Evolutionary conservation across 2,888 invertebrate genomes (phyloP).

Genomic region (Cyclophora albipunctata): DNA sequence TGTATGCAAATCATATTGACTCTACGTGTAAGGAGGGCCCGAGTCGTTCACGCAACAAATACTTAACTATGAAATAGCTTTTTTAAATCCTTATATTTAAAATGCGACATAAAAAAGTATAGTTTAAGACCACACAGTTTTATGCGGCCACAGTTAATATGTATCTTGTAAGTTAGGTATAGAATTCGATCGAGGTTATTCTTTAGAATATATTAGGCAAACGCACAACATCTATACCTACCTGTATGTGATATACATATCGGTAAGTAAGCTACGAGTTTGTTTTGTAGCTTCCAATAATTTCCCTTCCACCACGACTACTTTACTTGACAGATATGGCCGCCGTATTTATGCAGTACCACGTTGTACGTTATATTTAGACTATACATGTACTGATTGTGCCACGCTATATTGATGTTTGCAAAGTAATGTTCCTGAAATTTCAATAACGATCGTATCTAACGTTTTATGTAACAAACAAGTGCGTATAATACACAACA

Average conservation of each 20-base stretch:
- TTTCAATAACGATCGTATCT: constrained; percentile 4
- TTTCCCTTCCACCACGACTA: constrained; percentile 18
- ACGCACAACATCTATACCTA: too few species aligned
- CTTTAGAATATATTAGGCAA: too few species aligned
- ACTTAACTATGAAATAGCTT: neutral
- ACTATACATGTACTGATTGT: constrained; percentile 9
- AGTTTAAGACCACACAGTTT: too few species aligned
- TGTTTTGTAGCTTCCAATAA: constrained; percentile 9
- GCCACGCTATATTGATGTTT: constrained; percentile 6
- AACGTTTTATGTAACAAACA: too few species aligned
- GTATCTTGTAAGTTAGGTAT: too few species aligned
- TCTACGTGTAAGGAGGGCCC: constrained; percentile 29
- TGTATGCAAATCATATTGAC: constrained; percentile 42
- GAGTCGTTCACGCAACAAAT: constrained; percentile 26
- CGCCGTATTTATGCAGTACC: constrained; percentile 18
- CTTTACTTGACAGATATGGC: constrained; percentile 26
- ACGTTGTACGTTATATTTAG: constrained; percentile 27
- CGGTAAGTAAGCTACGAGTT: neutral
- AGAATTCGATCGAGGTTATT: too few species aligned
- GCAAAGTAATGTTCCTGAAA: constrained; percentile 9
- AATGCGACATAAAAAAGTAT: too few species aligned
- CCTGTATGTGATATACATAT: too few species aligned
- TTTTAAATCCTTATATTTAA: too few species aligned
- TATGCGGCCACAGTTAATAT: too few species aligned
- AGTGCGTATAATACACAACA: too few species aligned